A percentile compares a stretch with the other conserved stretches of the same genome.
These are phyloP conservation scores for Anas flavirostris DNA, from an alignment of 2,797 vertebrate species.

Conservation along the genomic window DNA sequence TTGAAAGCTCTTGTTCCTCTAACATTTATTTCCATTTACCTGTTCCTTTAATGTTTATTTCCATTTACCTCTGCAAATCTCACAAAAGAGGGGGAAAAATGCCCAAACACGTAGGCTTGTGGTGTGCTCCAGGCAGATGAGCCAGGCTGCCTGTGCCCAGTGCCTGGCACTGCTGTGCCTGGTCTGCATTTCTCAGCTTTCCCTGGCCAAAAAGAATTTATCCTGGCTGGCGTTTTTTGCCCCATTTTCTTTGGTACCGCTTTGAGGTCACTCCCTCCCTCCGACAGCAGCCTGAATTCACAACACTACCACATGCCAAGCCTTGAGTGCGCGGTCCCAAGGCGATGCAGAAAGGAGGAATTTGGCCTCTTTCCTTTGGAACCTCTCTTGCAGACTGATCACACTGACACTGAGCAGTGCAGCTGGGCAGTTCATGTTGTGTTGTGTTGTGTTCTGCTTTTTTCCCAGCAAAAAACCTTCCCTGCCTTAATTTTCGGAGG, in stretches of 20 bases:
- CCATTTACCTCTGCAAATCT: neutral
- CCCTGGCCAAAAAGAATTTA: neutral
- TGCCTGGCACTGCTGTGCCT: neutral
- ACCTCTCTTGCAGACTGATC: neutral
- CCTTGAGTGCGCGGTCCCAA: neutral
- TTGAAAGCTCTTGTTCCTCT: neutral
- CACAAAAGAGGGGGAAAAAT: neutral
- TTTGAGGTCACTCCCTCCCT: neutral
- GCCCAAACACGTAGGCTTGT: neutral
- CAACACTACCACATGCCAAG: neutral
- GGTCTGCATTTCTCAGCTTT: neutral
- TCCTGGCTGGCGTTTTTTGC: neutral
- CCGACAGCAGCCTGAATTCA: neutral
- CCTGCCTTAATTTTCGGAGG: neutral
- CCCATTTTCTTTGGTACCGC: neutral
- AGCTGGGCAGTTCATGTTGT: neutral
- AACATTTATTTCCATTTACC: neutral
- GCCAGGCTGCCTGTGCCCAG: neutral
- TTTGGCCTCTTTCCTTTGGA: neutral
- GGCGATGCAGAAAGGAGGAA: fast-evolving
- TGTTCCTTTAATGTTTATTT: too few relatives aligned
- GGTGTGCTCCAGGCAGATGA: neutral
- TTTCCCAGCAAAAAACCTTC: neutral
- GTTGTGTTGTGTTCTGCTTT: too few relatives aligned
- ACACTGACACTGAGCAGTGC: neutral